phyloP scores from a whole-genome alignment of 1,140 invertebrate genomes.

The Teleopsis dalmanni region DNA sequence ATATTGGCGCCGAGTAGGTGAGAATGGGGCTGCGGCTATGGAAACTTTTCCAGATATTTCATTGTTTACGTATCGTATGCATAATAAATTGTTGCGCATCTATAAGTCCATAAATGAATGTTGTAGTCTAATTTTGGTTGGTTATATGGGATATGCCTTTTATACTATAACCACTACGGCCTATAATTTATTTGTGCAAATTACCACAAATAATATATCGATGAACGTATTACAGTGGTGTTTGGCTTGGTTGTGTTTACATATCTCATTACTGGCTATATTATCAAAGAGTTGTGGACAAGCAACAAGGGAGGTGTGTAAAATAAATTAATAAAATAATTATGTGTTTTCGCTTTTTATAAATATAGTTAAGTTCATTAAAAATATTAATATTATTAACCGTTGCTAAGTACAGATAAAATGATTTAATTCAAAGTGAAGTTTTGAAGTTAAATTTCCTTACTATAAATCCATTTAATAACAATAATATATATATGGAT shows the following conservation, averaged over 20 bases:
- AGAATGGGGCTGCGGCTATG: slow-evolving; percentile 14
- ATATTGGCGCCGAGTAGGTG: not conserved
- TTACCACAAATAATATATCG: slow-evolving; percentile 29
- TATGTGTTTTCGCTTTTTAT: too few relatives aligned
- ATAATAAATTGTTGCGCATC: slow-evolving; percentile 35
- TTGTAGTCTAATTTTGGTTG: slow-evolving; percentile 36
- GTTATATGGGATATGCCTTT: slow-evolving; percentile 39
- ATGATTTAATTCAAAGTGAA: too few relatives aligned
- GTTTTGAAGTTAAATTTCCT: too few relatives aligned
- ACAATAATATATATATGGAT: too few relatives aligned
- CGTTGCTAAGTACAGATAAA: too few relatives aligned
- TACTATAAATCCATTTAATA: too few relatives aligned
- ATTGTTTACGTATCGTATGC: slow-evolving; percentile 36
- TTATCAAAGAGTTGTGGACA: slow-evolving; percentile 30
- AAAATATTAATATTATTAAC: too few relatives aligned
- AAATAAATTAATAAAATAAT: too few relatives aligned
- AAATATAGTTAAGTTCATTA: too few relatives aligned
- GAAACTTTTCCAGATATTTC: slow-evolving; percentile 33
- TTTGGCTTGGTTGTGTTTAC: slow-evolving; percentile 28
- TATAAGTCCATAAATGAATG: slow-evolving; percentile 36
- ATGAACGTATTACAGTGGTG: slow-evolving; percentile 32
- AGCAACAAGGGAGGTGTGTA: slow-evolving; percentile 31
- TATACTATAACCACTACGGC: slow-evolving; percentile 42
- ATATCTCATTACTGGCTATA: slow-evolving; percentile 26
- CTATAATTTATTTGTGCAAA: slow-evolving; percentile 39